A percentile compares a stretch with the other conserved stretches of the same genome.
Conservation (phyloP, 2,113 vertebrate species). For the Elaphurus davidianus region DNA sequence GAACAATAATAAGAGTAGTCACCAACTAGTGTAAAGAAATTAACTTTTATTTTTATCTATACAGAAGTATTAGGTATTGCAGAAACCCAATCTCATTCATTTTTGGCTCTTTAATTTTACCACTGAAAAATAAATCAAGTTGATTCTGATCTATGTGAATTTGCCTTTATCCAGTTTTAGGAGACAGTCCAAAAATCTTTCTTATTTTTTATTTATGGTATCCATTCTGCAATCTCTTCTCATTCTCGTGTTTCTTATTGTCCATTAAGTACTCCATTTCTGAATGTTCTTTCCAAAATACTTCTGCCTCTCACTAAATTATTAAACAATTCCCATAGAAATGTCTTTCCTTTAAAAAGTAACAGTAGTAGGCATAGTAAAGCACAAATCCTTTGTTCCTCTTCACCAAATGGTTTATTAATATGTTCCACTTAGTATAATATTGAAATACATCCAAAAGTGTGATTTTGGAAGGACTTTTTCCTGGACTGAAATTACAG, state of each 20-base stretch:
- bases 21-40: neutral
- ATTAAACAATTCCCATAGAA: conserved; percentile 57
- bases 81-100: conserved; percentile 4
- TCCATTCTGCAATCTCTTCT: conserved; percentile 53
- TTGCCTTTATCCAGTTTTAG: conserved; percentile 45
- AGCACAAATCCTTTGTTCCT: neutral
- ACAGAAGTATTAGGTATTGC: neutral
- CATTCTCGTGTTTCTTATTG: conserved; percentile 16
- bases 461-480: conserved; percentile 11
- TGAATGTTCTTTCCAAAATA: conserved; percentile 61
- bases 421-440: conserved; percentile 30
- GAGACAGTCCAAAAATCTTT: conserved; percentile 48
- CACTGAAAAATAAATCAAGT: conserved; percentile 43
- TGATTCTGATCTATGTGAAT: conserved; percentile 36
- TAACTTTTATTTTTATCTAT: neutral
- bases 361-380: neutral
- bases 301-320: conserved; percentile 57
- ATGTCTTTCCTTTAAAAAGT: conserved; percentile 16
- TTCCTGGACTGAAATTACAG: conserved; percentile 2
- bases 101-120: conserved; percentile 37
- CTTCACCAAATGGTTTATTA: conserved; percentile 65
- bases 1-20: neutral
- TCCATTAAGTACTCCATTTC: conserved; percentile 40
- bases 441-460: conserved; percentile 47
- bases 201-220: conserved; percentile 66